Conservation (phyloP, 1,140 invertebrate species). For the Drosophila bifasciata region DNA sequence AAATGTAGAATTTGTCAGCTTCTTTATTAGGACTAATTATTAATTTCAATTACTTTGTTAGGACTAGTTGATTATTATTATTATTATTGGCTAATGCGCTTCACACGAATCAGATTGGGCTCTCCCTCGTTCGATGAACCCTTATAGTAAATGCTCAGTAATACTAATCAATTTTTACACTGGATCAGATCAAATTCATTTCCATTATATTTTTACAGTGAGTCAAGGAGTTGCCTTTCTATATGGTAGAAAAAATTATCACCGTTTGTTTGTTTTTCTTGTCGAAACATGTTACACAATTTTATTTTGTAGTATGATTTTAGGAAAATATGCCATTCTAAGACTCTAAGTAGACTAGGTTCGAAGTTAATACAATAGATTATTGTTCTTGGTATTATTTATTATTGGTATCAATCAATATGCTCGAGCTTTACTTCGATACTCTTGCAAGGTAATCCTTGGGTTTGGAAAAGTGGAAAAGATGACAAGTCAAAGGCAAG, state of each 20-base stretch:
- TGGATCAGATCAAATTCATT: constrained; percentile 29
- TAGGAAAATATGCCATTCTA: constrained; percentile 80
- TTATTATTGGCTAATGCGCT: constrained; percentile 48
- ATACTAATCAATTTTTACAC: constrained; percentile 50
- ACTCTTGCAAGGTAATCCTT: constrained; percentile 32
- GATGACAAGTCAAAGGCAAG: constrained; percentile 60
- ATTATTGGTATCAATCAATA: constrained; percentile 59
- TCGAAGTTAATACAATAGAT: constrained; percentile 78
- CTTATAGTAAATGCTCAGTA: constrained; percentile 60
- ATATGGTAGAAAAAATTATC: constrained; percentile 71
- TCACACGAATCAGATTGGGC: constrained; percentile 67
- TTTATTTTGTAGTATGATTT: constrained; percentile 59
- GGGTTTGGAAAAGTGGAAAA: constrained; percentile 42
- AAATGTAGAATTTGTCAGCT: constrained; percentile 79
- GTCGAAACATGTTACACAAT: constrained; percentile 39
- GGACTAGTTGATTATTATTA: constrained; percentile 56
- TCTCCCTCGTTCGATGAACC: constrained; percentile 24
- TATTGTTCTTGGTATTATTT: constrained; percentile 80
- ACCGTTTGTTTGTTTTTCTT: constrained; percentile 57
- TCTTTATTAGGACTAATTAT: constrained; percentile 61
- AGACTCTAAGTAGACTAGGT: constrained; percentile 75
- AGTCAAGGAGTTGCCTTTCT: constrained; percentile 50
- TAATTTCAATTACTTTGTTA: constrained; percentile 53
- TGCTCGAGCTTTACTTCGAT: constrained; percentile 33
- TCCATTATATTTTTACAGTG: constrained; percentile 54